These are phyloP conservation scores for Seladonia tumulorum DNA, from an alignment of 2,888 invertebrate genomes.

Conservation along the genomic window DNA sequence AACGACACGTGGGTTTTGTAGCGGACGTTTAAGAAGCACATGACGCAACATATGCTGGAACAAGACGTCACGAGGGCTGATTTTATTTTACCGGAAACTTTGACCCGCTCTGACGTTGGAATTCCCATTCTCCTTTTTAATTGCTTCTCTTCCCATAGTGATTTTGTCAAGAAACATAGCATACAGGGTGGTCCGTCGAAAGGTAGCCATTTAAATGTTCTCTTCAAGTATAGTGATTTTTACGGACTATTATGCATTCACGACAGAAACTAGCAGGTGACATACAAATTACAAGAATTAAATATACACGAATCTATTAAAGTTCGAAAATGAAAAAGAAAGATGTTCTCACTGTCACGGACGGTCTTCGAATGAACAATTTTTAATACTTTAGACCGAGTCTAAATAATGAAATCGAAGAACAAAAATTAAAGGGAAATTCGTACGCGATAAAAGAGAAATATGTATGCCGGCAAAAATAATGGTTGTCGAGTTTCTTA, in stretches of 20 bases:
- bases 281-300: no score
- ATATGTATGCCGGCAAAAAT: neutral
- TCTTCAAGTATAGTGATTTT: no score
- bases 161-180: neutral
- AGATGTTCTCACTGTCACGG: neutral
- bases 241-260: no score
- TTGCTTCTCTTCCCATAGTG: neutral
- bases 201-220: no score
- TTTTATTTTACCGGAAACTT: constrained; percentile 10
- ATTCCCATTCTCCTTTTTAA: neutral
- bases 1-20: constrained; percentile 15
- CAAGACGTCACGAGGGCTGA: neutral
- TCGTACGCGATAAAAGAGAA: neutral
- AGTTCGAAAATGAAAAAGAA: no score
- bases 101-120: neutral
- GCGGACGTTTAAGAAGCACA: neutral
- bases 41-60: neutral
- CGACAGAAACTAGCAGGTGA: no score
- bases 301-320: neutral
- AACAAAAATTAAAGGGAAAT: neutral
- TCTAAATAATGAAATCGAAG: neutral
- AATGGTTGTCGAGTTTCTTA: neutral
- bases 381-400: neutral
- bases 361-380: neutral
- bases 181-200: neutral